Evolutionary conservation across 2,888 invertebrate species (phyloP).

Genomic region (Opisthograptis luteolata): DNA sequence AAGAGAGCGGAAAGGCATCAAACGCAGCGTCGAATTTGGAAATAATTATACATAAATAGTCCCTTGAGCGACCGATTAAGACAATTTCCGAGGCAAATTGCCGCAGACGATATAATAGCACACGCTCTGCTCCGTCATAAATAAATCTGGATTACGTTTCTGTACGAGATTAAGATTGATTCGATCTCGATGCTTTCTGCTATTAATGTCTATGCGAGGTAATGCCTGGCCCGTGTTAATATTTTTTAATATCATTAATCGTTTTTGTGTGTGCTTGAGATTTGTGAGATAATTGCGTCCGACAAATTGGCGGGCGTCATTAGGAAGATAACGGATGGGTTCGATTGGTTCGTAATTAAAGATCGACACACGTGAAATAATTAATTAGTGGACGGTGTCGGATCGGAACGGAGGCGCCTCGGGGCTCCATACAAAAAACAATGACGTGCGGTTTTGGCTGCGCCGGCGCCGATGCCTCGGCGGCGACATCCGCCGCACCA

Average conservation of each 20-base stretch:
- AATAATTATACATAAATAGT: slow-evolving; percentile 85
- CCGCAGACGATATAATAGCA: slow-evolving; percentile 84
- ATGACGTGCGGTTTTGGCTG: slow-evolving; percentile 81
- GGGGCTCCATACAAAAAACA: slow-evolving; percentile 79
- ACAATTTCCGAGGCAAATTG: slow-evolving; percentile 85
- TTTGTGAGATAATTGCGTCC: slow-evolving; percentile 79
- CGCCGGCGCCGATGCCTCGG: slow-evolving; percentile 74
- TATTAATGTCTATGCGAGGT: slow-evolving; percentile 76
- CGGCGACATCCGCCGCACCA: slow-evolving; percentile 78
- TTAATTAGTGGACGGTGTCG: slow-evolving; percentile 77
- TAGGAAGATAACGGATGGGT: slow-evolving; percentile 77
- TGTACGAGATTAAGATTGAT: slow-evolving; percentile 84
- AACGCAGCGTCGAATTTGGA: slow-evolving; percentile 84
- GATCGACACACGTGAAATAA: slow-evolving; percentile 84
- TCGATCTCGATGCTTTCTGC: slow-evolving; percentile 81
- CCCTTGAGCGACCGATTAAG: slow-evolving; percentile 85
- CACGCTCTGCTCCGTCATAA: slow-evolving; percentile 80
- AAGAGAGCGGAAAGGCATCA: slow-evolving; percentile 85
- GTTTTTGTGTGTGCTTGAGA: slow-evolving; percentile 72
- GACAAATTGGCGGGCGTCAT: slow-evolving; percentile 81
- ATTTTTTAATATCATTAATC: slow-evolving; percentile 75
- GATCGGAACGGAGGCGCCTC: slow-evolving; percentile 70
- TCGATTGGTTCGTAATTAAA: slow-evolving; percentile 77
- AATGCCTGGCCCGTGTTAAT: slow-evolving; percentile 77
- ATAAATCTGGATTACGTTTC: slow-evolving; percentile 84